A percentile compares a stretch with the other conserved stretches of the same genome.
Conservation (phyloP, 2,113 vertebrate genomes). For the Uropsilus gracilis region DNA sequence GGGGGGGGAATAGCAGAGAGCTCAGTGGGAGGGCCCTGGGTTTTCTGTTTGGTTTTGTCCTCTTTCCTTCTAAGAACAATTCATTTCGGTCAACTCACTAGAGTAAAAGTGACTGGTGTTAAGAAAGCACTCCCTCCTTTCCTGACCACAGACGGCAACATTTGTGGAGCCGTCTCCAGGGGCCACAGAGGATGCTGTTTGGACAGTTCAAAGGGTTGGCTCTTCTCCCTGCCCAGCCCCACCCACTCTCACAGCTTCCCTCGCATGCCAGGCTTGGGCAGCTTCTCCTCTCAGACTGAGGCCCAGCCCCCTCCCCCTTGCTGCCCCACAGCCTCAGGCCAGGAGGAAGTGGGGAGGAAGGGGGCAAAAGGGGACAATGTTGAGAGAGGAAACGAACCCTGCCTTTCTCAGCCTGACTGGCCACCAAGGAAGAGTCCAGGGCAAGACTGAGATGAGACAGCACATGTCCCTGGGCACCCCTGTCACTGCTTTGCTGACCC, state of each 20-base stretch:
- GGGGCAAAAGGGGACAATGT: neutral
- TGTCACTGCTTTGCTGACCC: neutral
- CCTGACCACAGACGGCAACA: neutral
- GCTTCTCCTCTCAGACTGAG: neutral
- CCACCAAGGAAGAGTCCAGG: neutral
- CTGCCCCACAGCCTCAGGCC: fast-evolving
- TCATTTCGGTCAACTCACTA: slow-evolving; percentile 29
- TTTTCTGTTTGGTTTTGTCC: neutral
- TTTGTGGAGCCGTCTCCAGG: neutral
- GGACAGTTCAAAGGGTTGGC: neutral
- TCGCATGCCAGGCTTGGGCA: neutral
- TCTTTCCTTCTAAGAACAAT: slow-evolving; percentile 52
- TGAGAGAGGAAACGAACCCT: neutral
- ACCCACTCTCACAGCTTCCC: neutral
- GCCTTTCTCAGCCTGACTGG: neutral
- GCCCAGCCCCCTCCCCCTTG: neutral
- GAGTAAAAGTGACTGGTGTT: slow-evolving; percentile 3
- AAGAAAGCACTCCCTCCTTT: neutral
- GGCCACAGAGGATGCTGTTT: neutral
- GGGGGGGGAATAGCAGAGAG: neutral
- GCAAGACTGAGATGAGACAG: neutral
- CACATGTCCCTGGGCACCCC: too few relatives aligned
- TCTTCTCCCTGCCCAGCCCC: neutral
- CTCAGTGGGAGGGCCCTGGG: neutral
- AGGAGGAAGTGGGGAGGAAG: too few relatives aligned